These are phyloP conservation scores for Sphaerophoria taeniata DNA, from an alignment of 2,888 invertebrate genomes.

Conservation along the genomic window DNA sequence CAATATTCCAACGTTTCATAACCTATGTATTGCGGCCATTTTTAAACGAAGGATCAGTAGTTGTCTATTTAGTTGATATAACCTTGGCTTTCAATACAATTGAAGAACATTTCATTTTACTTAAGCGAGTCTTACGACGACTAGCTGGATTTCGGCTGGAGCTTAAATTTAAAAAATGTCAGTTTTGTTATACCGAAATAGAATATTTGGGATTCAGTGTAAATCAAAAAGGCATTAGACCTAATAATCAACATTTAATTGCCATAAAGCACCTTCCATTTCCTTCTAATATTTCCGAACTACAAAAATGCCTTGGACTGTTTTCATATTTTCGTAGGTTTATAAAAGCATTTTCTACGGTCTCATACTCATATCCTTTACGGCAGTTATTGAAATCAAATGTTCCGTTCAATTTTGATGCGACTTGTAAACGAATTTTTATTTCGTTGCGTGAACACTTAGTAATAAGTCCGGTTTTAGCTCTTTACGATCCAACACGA, in stretches of 20 bases:
- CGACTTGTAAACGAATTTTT: background rate
- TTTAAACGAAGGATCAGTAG: too few relatives aligned
- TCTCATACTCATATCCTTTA: too few relatives aligned
- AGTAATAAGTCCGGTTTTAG: slow-evolving; percentile 5
- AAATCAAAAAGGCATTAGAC: background rate
- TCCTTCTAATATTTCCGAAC: slow-evolving; percentile 4
- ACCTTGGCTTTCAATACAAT: too few relatives aligned
- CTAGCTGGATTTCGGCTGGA: too few relatives aligned
- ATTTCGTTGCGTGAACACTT: slow-evolving; percentile 4
- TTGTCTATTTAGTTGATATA: too few relatives aligned
- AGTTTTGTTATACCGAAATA: background rate
- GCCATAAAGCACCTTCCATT: background rate
- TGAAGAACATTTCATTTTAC: too few relatives aligned
- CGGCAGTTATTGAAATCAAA: background rate
- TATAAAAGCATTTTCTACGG: background rate
- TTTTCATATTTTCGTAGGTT: background rate
- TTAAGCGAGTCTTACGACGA: too few relatives aligned
- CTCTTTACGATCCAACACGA: slow-evolving; percentile 11
- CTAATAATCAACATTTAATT: slow-evolving; percentile 8
- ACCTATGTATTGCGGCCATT: too few relatives aligned
- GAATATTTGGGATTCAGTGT: slow-evolving; percentile 1
- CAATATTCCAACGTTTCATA: too few relatives aligned
- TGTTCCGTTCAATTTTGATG: background rate
- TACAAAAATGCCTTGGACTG: background rate
- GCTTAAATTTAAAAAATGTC: too few relatives aligned